Evolutionary conservation across 2,113 vertebrate species (phyloP).

Genomic region (Chrysochloris asiatica): DNA sequence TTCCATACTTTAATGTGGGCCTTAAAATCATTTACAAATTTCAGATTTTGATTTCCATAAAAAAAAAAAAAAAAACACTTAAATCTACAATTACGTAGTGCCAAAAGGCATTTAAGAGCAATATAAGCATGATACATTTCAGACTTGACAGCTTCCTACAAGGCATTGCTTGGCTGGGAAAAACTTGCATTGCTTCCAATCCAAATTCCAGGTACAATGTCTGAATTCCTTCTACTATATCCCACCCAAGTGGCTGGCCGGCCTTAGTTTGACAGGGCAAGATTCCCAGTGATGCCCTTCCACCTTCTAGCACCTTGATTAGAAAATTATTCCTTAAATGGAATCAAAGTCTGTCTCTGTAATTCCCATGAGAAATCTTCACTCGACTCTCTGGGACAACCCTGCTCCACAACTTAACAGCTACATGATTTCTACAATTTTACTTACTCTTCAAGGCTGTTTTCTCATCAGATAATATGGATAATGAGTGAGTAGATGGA

Average conservation of each 20-base stretch:
- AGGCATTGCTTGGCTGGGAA: constrained; percentile 15
- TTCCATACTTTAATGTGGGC: constrained; percentile 64
- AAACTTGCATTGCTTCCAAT: background rate
- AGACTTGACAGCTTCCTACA: background rate
- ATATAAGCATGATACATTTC: background rate
- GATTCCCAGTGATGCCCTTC: background rate
- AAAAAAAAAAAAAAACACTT: constrained; percentile 39
- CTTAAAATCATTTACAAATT: constrained; percentile 45
- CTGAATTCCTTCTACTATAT: background rate
- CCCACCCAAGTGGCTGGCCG: background rate
- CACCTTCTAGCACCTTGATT: background rate
- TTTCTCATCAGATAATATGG: constrained; percentile 8
- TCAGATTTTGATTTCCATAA: constrained; percentile 61
- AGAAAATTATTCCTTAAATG: background rate
- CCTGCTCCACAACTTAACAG: background rate
- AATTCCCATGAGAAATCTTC: too few species aligned
- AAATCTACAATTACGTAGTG: background rate
- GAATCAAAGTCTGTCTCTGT: background rate
- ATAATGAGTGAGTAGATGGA: background rate
- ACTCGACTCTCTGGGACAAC: background rate
- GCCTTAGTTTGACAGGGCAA: background rate
- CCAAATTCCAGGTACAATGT: background rate
- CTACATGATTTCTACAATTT: background rate
- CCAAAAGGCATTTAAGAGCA: background rate
- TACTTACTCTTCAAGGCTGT: background rate